Conservation (phyloP, 92 coral and sea anemone genomes). For the Meandrina meandrites region DNA sequence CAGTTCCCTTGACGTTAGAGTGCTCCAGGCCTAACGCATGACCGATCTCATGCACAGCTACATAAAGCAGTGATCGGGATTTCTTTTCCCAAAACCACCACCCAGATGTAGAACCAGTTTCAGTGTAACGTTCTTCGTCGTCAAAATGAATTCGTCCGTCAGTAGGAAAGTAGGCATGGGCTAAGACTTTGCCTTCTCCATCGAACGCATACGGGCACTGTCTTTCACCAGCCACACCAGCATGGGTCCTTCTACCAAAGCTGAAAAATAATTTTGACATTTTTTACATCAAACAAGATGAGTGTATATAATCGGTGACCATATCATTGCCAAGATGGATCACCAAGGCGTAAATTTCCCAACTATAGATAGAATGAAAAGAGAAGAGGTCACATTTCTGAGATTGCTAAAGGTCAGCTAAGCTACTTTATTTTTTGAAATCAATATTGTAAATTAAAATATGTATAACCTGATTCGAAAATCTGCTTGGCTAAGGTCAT, state of each 20-base stretch:
- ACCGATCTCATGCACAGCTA: constrained; percentile 41
- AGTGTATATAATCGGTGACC: too few species aligned
- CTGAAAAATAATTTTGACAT: not conserved
- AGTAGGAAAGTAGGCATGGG: constrained; percentile 9
- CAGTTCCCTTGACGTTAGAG: constrained; percentile 10
- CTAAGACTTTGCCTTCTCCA: constrained; percentile 37
- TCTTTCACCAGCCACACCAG: constrained; percentile 54
- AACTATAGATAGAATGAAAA: too few species aligned
- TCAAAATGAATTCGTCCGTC: constrained; percentile 46
- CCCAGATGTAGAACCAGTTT: constrained; percentile 1
- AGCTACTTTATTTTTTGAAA: too few species aligned
- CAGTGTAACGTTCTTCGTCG: constrained; percentile 32
- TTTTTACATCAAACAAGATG: too few species aligned
- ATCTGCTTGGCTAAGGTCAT: constrained; percentile 40
- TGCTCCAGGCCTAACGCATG: constrained; percentile 33
- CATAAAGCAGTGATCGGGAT: not conserved
- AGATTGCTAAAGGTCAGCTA: too few species aligned
- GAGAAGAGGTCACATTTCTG: too few species aligned
- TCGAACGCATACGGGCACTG: constrained; percentile 63
- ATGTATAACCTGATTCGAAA: constrained; percentile 8
- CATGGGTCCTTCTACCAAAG: constrained; percentile 62
- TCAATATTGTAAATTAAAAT: too few species aligned
- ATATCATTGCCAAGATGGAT: too few species aligned
- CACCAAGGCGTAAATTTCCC: too few species aligned
- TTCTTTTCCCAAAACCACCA: not conserved